phyloP scores from a whole-genome alignment of 1,140 invertebrate genomes.

The Dreissena polymorpha region DNA sequence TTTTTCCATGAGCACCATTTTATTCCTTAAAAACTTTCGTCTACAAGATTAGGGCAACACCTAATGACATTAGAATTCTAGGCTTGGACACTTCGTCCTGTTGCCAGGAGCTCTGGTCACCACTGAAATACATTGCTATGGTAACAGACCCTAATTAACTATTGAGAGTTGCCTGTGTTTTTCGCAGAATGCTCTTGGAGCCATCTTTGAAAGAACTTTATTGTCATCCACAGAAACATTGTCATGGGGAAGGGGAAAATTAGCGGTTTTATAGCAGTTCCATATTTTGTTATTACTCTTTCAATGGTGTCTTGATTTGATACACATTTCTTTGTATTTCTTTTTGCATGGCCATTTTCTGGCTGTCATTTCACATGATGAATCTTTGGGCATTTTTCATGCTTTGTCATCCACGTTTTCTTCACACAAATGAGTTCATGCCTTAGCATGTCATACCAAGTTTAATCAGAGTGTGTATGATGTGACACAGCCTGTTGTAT shows the following conservation, averaged over 20 bases:
- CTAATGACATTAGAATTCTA: too few relatives aligned
- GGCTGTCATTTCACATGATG: not conserved
- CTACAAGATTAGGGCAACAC: too few relatives aligned
- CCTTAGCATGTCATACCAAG: not conserved
- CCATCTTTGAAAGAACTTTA: not conserved
- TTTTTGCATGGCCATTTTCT: not conserved
- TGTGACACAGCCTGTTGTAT: too few relatives aligned
- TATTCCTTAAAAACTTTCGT: too few relatives aligned
- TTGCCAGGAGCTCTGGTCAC: not conserved
- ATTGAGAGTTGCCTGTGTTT: too few relatives aligned
- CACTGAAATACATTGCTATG: not conserved
- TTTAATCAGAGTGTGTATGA: too few relatives aligned
- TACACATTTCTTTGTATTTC: not conserved
- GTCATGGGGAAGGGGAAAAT: not conserved
- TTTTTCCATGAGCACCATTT: too few relatives aligned
- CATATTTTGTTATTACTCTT: constrained; percentile 1
- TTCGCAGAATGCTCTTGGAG: too few relatives aligned
- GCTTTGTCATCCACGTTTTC: not conserved
- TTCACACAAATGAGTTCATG: not conserved
- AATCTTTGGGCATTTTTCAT: not conserved
- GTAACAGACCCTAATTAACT: not conserved
- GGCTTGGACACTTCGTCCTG: too few relatives aligned
- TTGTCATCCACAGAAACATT: not conserved
- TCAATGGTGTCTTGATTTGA: not conserved
- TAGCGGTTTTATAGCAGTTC: not conserved